Base-by-base conservation (phyloP, 1,140 invertebrate species). In the Physella acuta region DNA sequence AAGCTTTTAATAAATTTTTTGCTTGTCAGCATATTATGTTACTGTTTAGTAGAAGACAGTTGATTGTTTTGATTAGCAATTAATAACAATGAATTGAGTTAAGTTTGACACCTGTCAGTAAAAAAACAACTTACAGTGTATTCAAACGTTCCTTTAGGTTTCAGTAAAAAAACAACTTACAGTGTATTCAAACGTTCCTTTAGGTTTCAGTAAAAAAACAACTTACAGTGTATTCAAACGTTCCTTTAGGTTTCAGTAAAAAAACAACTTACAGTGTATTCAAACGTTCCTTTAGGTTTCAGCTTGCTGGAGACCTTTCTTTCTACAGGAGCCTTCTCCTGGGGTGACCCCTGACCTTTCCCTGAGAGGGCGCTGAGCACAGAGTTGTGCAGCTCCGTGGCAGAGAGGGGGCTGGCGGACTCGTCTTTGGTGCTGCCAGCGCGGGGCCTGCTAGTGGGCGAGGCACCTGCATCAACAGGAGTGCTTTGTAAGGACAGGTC, bases 191-290 rank as follows among this genome's bases (percentile, higher is more conserved):
- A n/a, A n/a, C n/a, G n/a, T n/a, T n/a, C n/a, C n/a, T n/a, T n/a
- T n/a, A n/a, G n/a, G n/a, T n/a, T n/a, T n/a, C n/a, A n/a, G n/a
- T n/a, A n/a, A n/a, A n/a, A n/a, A n/a, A n/a, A n/a, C n/a, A n/a
- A 20, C 71, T 58, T 67, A 73, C 71, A 16, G 49, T 64, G 49
- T 74, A 73, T 56, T 58, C 55, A 53, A 75, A 39, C 0, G 71
- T 72, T 2, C 73, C 73, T 28, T 68, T 69, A 20, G 72, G 73
- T 51, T 68, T n/a, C n/a, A n/a, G n/a, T n/a, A n/a, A n/a, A n/a
- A n/a, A n/a, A n/a, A n/a, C n/a, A n/a, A 20, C 71, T 52, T 68
- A 73, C 71, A 11, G 36, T 60, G 52, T 75, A 73, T 52, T 60
- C 58, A 56, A 75, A 36, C 0, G 71, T 72, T 3, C 73, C 74